A percentile compares a stretch with the other conserved stretches of the same genome.
Evolutionary conservation across 1,140 invertebrate species (phyloP).

Genomic region (Phortica variegata): DNA sequence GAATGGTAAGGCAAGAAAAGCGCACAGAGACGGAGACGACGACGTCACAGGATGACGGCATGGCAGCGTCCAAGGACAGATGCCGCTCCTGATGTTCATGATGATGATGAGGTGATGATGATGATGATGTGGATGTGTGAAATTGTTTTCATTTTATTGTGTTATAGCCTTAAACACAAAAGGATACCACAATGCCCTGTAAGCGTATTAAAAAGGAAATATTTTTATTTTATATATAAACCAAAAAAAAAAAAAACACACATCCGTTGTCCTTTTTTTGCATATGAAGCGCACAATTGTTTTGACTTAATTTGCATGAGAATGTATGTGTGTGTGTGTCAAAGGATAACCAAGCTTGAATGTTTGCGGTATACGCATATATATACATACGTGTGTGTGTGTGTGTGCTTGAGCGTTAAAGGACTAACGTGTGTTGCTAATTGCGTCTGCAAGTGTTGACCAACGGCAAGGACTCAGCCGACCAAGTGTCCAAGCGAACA

Average conservation of each 20-base stretch:
- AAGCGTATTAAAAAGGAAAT: too few relatives aligned
- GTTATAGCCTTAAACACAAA: constrained; percentile 35
- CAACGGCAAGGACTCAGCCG: constrained; percentile 16
- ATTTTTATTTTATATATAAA: constrained; percentile 3
- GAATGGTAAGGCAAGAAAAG: background rate
- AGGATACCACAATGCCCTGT: constrained; percentile 20
- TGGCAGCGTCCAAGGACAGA: background rate
- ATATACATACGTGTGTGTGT: background rate
- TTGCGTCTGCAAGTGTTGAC: constrained; percentile 18
- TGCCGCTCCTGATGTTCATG: background rate
- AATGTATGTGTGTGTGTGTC: constrained; percentile 1
- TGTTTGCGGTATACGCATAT: constrained; percentile 24
- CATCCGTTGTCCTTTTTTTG: constrained; percentile 2
- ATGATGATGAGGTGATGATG: constrained; percentile 3
- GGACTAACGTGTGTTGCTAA: constrained; percentile 41
- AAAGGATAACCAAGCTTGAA: constrained; percentile 35
- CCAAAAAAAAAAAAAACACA: constrained; percentile 15
- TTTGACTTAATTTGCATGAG: constrained; percentile 52
- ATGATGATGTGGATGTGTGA: constrained; percentile 27
- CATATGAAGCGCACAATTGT: constrained; percentile 34
- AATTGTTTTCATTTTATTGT: constrained; percentile 34
- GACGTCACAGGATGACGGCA: constrained; percentile 3
- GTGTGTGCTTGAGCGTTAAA: background rate
- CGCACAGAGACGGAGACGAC: constrained; percentile 1
- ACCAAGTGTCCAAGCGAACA: constrained; percentile 8